Base-by-base conservation (phyloP, 92 coral and sea anemone species). In the Montipora capitata region DNA sequence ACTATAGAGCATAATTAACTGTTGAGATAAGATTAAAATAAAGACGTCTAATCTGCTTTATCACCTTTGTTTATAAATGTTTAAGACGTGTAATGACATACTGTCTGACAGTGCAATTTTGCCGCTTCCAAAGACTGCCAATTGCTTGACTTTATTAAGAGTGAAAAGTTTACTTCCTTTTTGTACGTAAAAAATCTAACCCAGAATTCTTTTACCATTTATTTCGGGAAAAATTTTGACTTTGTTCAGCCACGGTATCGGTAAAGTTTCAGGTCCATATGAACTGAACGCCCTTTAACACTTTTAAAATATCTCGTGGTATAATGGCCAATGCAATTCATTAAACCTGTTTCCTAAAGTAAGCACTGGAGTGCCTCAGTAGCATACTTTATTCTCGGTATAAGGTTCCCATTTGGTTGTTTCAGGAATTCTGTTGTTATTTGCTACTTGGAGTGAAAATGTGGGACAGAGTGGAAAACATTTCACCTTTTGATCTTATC, bases 391-490 rank as follows among this genome's bases (percentile, higher is more conserved):
- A 9, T 9, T 4, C 75, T 43, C 10, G 67, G 52, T 17, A 3
- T 17, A 51, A 15, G 8, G 16, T 69, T 18, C 9, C 38, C 20
- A 17, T 15, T 10, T 7, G 48, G 3, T 40, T 4, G 2, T 17
- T 14, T 81, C n/a, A 6, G 12, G 54, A 9, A 68, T 81, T 35
- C 27, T 4, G 14, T 68, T 48, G 35, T 81, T 20, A 4, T 54
- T 52, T 11, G 68, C 40, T 35, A 3, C 16, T 39, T 52, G 12
- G 20, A 4, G 1, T 12, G 41, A 56, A 81, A 27, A 40, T 6
- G 11, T 57, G 39, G 5, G 40, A 27, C 17, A 39, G 18, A 81
- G 44, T 81, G 39, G 77, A 81, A 48, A 81, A 81, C 85, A 81
- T 54, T 27, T 27, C 35, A 27, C 35, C 35, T 27, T 27, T 27